These are phyloP conservation scores for Adoxophyes honmai DNA, from an alignment of 1,140 invertebrate species.

Conservation along the genomic window DNA sequence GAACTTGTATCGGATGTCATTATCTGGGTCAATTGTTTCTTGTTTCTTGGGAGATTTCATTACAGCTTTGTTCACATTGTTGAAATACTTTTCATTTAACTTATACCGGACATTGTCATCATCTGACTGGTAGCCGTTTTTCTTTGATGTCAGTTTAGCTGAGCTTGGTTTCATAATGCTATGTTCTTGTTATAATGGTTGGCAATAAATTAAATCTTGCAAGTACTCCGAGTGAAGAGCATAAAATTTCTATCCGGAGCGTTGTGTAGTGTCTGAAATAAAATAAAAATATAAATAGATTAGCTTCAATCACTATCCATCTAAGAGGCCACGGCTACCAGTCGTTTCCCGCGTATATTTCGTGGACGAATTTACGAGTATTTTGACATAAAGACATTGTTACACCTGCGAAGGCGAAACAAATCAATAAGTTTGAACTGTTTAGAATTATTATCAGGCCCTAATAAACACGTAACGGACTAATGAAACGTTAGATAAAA, in stretches of 20 bases:
- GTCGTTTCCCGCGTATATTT: conserved; percentile 37
- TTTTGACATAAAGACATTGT: neutral
- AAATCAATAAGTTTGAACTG: neutral
- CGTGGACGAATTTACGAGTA: neutral
- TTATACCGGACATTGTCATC: conserved; percentile 65
- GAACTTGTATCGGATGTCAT: conserved; percentile 60
- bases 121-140: conserved; percentile 54
- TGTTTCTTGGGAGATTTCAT: conserved; percentile 32
- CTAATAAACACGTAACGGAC: neutral
- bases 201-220: too few species aligned
- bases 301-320: neutral
- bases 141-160: conserved; percentile 33
- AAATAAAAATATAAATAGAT: conserved; percentile 3
- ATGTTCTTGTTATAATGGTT: conserved; percentile 16
- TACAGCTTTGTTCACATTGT: conserved; percentile 32
- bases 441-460: neutral
- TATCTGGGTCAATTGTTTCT: conserved; percentile 44
- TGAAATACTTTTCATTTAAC: conserved; percentile 51
- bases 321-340: neutral
- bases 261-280: conserved; percentile 18
- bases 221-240: too few species aligned
- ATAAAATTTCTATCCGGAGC: neutral
- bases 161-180: conserved; percentile 41
- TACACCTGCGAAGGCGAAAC: neutral
- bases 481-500: conserved; percentile 5